Base-by-base conservation (phyloP, 2,113 vertebrate species). In the Sceloporus tristichus region DNA sequence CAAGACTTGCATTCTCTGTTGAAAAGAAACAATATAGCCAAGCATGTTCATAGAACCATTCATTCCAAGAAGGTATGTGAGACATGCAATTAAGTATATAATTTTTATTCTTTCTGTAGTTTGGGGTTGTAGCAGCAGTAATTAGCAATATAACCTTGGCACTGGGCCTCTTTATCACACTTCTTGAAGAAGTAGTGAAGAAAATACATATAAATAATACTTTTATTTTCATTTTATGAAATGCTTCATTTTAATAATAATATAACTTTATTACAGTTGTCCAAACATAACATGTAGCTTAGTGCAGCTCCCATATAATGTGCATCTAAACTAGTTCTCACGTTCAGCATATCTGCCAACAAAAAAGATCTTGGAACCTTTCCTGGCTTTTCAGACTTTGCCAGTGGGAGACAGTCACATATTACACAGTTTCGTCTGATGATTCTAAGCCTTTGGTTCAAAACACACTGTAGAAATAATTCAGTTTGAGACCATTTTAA, bases 21-120 rank as follows among this genome's bases (percentile, higher is more conserved):
- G 90, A 88, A 92, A 76, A 0, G 0, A 90, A 94, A 91, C 89
- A 94, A 88, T 91, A 93, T 85, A 92, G 85, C 88, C 70, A 65
- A 89, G 82, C 75, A 14, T 65, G 59, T 92, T 93, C 76, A 79
- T 65, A 79, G 86, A 89, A 79, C 79, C 83, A 66, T 84, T 62
- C 82, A 21, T 93, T 94, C 82, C 76, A 92, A 56, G 88, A 89
- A 85, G 54, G 10, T 18, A 34, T 80, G 76, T 85, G 86, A 88
- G 81, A 93, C 16, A 86, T 79, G 76, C 76, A 70, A 79, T 59
- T 80, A 54, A 93, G 68, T 2, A 0, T 70, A 5, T 94, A 62
- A 91, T 92, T 95, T 95, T 91, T 92, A 85, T 92, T 93, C 87
- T 94, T 94, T 91, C 79, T 90, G 21, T 71, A 78, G 62, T 85